Percentiles rank a stretch among this genome's conserved stretches.
Conservation (phyloP, 2,113 vertebrate genomes). For the Addax nasomaculatus region DNA sequence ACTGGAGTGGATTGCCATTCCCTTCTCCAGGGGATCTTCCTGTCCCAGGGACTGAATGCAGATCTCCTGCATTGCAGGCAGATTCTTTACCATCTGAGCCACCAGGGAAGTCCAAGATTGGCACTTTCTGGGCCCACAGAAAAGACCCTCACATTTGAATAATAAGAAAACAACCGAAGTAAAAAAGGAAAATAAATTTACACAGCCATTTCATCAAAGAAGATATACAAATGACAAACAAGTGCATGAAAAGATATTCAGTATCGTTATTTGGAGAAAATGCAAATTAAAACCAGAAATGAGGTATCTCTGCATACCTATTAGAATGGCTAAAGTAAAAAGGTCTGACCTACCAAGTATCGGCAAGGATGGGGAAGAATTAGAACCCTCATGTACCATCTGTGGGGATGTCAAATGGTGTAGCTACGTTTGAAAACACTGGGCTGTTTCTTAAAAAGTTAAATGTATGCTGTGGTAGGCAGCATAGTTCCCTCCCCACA, state of each 20-base stretch:
- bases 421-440: not conserved
- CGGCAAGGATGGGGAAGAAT: not conserved
- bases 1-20: not conserved
- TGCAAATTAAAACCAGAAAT: not conserved
- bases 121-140: not conserved
- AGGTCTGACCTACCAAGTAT: not conserved
- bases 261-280: not conserved
- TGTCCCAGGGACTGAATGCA: not conserved
- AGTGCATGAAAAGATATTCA: not conserved
- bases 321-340: not conserved
- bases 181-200: not conserved
- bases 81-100: not conserved
- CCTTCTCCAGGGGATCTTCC: not conserved
- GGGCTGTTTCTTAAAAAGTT: not conserved
- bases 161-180: not conserved
- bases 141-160: not conserved
- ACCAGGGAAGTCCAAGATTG: not conserved
- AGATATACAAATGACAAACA: not conserved
- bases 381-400: not conserved
- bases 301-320: not conserved
- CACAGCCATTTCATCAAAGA: not conserved
- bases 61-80: not conserved
- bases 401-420: not conserved
- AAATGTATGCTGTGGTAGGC: not conserved
- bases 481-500: not conserved